Evolutionary conservation across 2,113 vertebrate genomes (phyloP).

Genomic region (Sander lucioperca): DNA sequence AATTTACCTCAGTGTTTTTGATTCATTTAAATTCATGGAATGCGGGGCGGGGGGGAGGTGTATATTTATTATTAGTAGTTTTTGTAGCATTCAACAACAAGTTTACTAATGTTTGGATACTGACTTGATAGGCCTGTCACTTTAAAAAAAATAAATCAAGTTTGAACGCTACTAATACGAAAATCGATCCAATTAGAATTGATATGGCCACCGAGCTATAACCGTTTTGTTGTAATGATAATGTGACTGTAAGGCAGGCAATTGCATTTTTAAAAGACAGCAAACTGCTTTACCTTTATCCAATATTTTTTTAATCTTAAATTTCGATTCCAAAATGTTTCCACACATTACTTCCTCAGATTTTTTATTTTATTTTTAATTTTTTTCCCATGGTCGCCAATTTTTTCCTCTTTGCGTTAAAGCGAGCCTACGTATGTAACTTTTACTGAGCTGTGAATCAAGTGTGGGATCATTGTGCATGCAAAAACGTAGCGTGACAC

Average conservation of each 20-base stretch:
- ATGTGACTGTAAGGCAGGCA: background rate
- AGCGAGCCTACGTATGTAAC: background rate
- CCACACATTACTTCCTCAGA: background rate
- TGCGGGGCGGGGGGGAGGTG: background rate
- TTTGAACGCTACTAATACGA: background rate
- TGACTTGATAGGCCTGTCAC: background rate
- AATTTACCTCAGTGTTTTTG: slow-evolving; percentile 14
- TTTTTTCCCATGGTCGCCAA: background rate
- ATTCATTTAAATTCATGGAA: background rate
- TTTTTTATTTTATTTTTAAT: background rate
- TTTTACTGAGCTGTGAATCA: background rate
- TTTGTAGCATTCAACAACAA: background rate
- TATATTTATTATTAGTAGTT: background rate
- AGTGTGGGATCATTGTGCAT: background rate
- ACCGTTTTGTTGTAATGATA: background rate
- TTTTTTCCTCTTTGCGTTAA: background rate
- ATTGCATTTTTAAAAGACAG: background rate
- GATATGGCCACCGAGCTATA: background rate
- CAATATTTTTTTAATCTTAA: background rate
- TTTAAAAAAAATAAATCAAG: background rate
- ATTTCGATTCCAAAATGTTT: background rate
- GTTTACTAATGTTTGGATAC: background rate
- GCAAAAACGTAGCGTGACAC: too few relatives aligned
- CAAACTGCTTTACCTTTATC: background rate
- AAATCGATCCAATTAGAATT: background rate